A percentile compares a stretch with the other conserved stretches of the same genome.
phyloP scores from a whole-genome alignment of 2,113 vertebrate species.

The Bettongia penicillata region DNA sequence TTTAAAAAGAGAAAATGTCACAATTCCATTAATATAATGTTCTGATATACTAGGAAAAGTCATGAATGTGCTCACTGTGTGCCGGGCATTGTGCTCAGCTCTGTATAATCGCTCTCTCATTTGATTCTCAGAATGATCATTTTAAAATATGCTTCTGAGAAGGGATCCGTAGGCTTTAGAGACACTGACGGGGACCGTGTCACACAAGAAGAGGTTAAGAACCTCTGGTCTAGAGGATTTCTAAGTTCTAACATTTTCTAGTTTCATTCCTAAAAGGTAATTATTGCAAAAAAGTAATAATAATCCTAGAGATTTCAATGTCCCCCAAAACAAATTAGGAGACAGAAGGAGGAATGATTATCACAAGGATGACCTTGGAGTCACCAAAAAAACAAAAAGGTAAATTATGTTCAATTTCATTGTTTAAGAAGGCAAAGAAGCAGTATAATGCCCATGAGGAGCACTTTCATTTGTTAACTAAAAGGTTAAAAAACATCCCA shows the following conservation, averaged over 20 bases:
- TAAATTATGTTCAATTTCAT: neutral
- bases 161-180: neutral
- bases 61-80: neutral
- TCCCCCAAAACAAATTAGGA: neutral
- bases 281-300: neutral
- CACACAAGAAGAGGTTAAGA: neutral
- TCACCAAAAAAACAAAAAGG: conserved; percentile 29
- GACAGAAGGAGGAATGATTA: conserved; percentile 5
- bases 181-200: neutral
- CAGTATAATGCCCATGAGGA: neutral
- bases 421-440: neutral
- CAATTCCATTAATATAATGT: neutral
- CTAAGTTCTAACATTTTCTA: neutral
- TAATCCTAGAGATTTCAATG: neutral
- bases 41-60: neutral
- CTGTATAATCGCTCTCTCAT: neutral
- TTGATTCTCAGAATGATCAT: neutral
- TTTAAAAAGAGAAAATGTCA: neutral
- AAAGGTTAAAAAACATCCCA: conserved; percentile 6
- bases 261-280: neutral
- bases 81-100: neutral
- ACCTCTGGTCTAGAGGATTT: neutral
- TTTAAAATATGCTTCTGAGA: neutral
- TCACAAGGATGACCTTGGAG: neutral
- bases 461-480: conserved; percentile 13